Percentiles rank a stretch among this genome's conserved stretches.
Conservation (phyloP, 2,797 vertebrate genomes). For the Echeneis naucrates region DNA sequence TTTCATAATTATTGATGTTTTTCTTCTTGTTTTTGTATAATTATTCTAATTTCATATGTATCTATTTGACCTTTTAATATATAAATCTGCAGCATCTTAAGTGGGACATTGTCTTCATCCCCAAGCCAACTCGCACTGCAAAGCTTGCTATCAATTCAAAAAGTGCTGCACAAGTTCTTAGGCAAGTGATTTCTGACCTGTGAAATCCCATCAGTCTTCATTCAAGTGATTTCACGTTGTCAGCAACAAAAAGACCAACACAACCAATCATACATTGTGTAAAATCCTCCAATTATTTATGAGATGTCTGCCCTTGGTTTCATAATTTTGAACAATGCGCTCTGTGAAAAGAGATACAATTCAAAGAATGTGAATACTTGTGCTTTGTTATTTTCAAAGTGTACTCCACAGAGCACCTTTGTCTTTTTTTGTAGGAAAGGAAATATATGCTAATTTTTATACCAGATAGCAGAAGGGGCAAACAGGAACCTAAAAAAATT, state of each 20-base stretch:
- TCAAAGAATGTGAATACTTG: conserved; percentile 14
- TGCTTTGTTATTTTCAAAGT: conserved; percentile 34
- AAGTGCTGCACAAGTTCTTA: too few species aligned
- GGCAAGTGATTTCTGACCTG: neutral
- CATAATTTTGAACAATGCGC: conserved; percentile 6
- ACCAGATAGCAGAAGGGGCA: conserved; percentile 25
- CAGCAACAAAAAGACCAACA: neutral
- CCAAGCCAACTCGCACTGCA: neutral
- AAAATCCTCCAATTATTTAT: neutral
- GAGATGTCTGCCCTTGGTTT: conserved; percentile 9
- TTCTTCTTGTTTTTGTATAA: too few species aligned
- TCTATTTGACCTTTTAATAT: too few species aligned
- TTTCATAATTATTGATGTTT: too few species aligned
- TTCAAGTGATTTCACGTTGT: neutral
- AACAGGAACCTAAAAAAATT: conserved; percentile 43
- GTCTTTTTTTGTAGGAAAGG: too few species aligned
- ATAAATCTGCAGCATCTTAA: neutral
- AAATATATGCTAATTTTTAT: conserved; percentile 56
- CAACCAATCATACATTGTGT: neutral
- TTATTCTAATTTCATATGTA: too few species aligned
- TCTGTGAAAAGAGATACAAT: neutral
- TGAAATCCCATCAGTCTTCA: neutral
- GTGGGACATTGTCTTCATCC: neutral
- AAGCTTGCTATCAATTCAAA: neutral
- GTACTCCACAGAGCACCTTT: conserved; percentile 17